These are phyloP conservation scores for Formica selysi DNA, from an alignment of 1,140 invertebrate genomes.

Conservation along the genomic window DNA sequence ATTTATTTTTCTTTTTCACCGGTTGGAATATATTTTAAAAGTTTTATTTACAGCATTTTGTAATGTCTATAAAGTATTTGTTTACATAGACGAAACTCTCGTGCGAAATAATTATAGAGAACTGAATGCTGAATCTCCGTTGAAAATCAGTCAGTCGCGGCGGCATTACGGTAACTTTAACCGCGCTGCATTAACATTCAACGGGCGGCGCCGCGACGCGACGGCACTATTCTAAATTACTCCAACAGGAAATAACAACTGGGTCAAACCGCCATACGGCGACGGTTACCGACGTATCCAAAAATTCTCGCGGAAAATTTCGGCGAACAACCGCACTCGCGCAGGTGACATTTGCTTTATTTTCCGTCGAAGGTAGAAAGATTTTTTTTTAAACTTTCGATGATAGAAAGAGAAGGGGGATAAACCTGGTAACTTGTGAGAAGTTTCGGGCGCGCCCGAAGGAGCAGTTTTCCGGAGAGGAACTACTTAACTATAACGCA, in stretches of 20 bases:
- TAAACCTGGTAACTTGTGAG: slow-evolving; percentile 22
- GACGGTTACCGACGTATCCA: background rate
- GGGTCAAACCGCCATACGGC: slow-evolving; percentile 23
- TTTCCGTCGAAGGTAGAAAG: background rate
- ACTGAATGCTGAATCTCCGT: background rate
- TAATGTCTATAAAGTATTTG: background rate
- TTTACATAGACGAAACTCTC: background rate
- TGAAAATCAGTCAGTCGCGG: slow-evolving; percentile 45
- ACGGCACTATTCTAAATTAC: slow-evolving; percentile 49
- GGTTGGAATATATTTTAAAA: background rate
- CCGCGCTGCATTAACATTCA: slow-evolving; percentile 48
- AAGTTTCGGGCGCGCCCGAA: slow-evolving; percentile 37
- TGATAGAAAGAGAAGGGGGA: background rate
- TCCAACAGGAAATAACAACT: slow-evolving; percentile 48
- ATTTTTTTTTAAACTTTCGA: slow-evolving; percentile 27
- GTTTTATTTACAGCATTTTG: background rate
- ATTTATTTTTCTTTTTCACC: background rate
- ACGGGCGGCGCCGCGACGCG: slow-evolving; percentile 7
- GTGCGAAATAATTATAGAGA: slow-evolving; percentile 37
- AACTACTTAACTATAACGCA: slow-evolving; percentile 51
- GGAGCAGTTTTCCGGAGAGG: slow-evolving; percentile 37
- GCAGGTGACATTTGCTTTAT: background rate
- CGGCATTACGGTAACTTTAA: slow-evolving; percentile 38
- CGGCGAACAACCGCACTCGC: background rate
- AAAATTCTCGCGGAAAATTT: slow-evolving; percentile 21